Percentiles rank a stretch among this genome's conserved stretches.
Evolutionary conservation across 2,888 invertebrate genomes (phyloP).

Genomic region (Aquatica leii): DNA sequence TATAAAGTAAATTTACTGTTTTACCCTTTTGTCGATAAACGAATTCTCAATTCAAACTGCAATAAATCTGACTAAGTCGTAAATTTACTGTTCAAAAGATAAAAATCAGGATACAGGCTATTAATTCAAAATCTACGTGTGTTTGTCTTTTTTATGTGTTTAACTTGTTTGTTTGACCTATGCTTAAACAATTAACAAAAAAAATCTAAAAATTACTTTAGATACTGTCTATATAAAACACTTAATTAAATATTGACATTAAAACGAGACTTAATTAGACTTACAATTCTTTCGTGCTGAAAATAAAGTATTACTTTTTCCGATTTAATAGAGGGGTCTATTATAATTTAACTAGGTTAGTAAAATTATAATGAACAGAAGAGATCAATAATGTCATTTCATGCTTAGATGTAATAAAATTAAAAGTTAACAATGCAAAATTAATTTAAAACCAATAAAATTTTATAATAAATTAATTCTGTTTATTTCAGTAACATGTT

Average conservation of each 20-base stretch:
- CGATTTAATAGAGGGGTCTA: not conserved
- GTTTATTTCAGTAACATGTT: not conserved
- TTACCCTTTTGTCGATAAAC: too few relatives aligned
- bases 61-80: too few relatives aligned
- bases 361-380: not conserved
- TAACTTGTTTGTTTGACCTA: too few relatives aligned
- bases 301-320: not conserved
- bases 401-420: conserved; percentile 18
- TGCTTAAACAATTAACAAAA: too few relatives aligned
- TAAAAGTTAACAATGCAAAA: conserved; percentile 17
- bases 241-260: not conserved
- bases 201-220: too few relatives aligned
- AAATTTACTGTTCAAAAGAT: too few relatives aligned
- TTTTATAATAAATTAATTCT: not conserved
- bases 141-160: too few relatives aligned
- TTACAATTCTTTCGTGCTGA: not conserved
- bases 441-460: conserved; percentile 20
- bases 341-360: not conserved
- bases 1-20: too few relatives aligned
- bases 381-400: conserved; percentile 8
- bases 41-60: too few relatives aligned
- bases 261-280: not conserved
- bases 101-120: too few relatives aligned
- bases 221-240: too few relatives aligned
- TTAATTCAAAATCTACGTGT: too few relatives aligned